A percentile compares a stretch with the other conserved stretches of the same genome.
These are phyloP conservation scores for Ips typographus DNA, from an alignment of 1,140 invertebrate genomes.

Conservation along the genomic window DNA sequence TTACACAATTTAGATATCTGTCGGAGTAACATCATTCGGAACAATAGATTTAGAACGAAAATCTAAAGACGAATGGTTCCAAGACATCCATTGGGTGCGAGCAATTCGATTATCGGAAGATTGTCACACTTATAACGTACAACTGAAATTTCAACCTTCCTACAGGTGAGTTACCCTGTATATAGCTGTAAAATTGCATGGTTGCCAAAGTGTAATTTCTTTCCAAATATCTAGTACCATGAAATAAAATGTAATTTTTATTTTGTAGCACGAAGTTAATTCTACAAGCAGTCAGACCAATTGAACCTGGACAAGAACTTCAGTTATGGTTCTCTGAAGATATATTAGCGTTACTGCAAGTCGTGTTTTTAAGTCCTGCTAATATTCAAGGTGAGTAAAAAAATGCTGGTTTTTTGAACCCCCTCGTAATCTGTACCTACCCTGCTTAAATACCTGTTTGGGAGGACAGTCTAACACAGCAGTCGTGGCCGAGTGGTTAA, in stretches of 20 bases:
- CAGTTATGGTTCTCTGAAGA: conserved; percentile 81
- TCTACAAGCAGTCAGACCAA: conserved; percentile 55
- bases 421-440: background rate
- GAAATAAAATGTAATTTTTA: background rate
- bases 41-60: conserved; percentile 44
- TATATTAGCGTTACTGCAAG: conserved; percentile 67
- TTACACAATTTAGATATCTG: conserved; percentile 43
- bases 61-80: conserved; percentile 41
- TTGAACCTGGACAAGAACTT: conserved; percentile 63
- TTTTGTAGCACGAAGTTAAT: conserved; percentile 46
- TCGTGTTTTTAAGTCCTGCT: conserved; percentile 76
- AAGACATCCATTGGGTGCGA: conserved; percentile 47
- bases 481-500: conserved; percentile 85
- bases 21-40: conserved; percentile 38
- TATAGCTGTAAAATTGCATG: background rate
- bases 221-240: background rate
- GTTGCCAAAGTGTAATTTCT: no score
- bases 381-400: conserved; percentile 74
- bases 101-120: conserved; percentile 63
- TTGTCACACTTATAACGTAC: conserved; percentile 67
- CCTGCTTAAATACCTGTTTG: background rate
- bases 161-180: conserved; percentile 20
- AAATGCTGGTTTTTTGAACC: background rate
- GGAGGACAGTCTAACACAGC: conserved; percentile 45
- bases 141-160: conserved; percentile 52